Percentiles rank a stretch among this genome's conserved stretches.
Evolutionary conservation across 2,888 invertebrate species (phyloP).

Genomic region (Luperina nickerlii): DNA sequence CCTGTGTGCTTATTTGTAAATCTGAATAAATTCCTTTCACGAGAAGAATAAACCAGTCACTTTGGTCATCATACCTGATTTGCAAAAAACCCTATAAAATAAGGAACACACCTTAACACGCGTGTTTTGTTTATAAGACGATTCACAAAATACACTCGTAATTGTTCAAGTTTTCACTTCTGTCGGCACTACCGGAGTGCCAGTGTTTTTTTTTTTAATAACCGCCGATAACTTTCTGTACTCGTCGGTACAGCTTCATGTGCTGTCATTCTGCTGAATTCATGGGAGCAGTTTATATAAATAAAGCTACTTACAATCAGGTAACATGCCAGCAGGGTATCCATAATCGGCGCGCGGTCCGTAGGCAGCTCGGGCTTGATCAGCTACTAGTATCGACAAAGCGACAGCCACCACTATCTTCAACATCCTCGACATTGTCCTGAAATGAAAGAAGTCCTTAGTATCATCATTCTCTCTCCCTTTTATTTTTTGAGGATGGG

Average conservation of each 20-base stretch:
- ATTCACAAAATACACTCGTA: no score
- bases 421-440: slow-evolving; percentile 53
- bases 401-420: slow-evolving; percentile 33
- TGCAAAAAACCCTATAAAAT: no score
- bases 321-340: slow-evolving; percentile 80
- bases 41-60: no score
- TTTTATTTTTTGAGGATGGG: no score
- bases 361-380: slow-evolving; percentile 58
- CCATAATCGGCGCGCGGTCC: slow-evolving; percentile 76
- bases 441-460: slow-evolving; percentile 37
- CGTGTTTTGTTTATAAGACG: no score
- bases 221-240: not conserved
- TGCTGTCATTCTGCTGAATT: not conserved
- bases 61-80: no score
- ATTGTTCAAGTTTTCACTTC: no score
- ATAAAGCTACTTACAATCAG: slow-evolving; percentile 78
- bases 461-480: not conserved
- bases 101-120: no score
- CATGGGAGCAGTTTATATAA: not conserved
- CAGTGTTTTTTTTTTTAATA: no score
- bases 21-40: no score
- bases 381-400: slow-evolving; percentile 19
- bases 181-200: no score
- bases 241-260: not conserved
- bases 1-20: no score